Evolutionary conservation across 2,888 invertebrate genomes (phyloP).

Genomic region (Lycia hirtaria): DNA sequence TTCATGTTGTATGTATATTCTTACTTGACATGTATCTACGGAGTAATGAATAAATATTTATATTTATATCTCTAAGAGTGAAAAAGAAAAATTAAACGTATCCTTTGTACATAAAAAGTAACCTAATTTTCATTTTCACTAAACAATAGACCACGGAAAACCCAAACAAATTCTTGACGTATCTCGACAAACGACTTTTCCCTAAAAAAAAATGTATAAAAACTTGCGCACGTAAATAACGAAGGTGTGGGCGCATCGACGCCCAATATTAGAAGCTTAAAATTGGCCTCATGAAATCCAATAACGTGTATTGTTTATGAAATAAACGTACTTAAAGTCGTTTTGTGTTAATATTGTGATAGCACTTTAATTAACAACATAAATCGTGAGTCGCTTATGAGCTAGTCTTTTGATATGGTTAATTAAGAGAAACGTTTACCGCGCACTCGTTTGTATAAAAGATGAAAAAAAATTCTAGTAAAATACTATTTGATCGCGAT

Average conservation of each 20-base stretch:
- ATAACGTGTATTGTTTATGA: conserved; percentile 26
- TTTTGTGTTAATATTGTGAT: conserved; percentile 12
- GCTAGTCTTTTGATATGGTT: not conserved
- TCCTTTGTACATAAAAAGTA: too few relatives aligned
- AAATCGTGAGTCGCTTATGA: conserved; percentile 9
- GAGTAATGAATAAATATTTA: too few relatives aligned
- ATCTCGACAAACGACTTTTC: conserved; percentile 7
- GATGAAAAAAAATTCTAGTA: too few relatives aligned
- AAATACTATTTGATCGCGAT: too few relatives aligned
- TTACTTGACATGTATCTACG: too few relatives aligned
- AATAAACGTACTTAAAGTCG: conserved; percentile 22
- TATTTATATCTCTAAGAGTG: too few relatives aligned
- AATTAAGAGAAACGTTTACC: too few relatives aligned
- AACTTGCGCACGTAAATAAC: conserved; percentile 42
- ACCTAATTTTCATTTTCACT: not conserved
- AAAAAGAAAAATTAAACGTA: too few relatives aligned
- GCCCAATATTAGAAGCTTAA: conserved; percentile 33
- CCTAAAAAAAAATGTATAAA: conserved; percentile 21
- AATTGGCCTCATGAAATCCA: conserved; percentile 24
- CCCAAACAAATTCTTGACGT: not conserved
- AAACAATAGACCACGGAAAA: not conserved
- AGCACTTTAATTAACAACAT: conserved; percentile 23
- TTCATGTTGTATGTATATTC: too few relatives aligned
- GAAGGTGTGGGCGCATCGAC: conserved; percentile 36
- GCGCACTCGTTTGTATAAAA: too few relatives aligned